Evolutionary conservation across 1,140 invertebrate genomes (phyloP).

Genomic region (Metaphire vulgaris): DNA sequence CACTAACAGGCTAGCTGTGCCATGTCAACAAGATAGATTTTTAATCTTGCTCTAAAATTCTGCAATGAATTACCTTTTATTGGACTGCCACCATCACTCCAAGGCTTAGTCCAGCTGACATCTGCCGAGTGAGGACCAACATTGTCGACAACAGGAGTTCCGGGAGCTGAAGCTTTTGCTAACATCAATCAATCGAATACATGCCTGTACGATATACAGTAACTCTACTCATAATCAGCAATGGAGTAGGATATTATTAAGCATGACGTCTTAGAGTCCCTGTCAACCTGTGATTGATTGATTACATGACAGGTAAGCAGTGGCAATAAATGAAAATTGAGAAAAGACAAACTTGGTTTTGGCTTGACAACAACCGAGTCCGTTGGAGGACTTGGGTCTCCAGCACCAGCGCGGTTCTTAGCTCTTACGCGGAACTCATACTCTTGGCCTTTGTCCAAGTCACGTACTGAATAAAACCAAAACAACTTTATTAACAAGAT

Average conservation of each 20-base stretch:
- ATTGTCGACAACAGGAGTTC: constrained; percentile 68
- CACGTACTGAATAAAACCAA: no score
- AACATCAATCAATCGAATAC: constrained; percentile 15
- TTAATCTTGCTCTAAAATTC: no score
- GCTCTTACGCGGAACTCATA: constrained; percentile 91
- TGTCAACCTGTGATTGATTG: no score
- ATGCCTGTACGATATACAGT: no score
- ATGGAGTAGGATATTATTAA: no score
- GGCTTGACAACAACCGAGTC: constrained; percentile 79
- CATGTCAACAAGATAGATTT: no score
- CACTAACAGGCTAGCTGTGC: no score
- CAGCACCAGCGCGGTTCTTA: constrained; percentile 88
- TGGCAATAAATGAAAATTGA: neutral
- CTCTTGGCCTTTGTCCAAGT: no score
- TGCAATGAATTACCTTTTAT: constrained; percentile 63
- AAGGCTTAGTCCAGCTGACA: constrained; percentile 79
- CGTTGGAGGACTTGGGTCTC: constrained; percentile 86
- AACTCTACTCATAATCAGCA: no score
- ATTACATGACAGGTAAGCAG: no score
- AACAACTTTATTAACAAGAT: no score
- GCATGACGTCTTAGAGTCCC: no score
- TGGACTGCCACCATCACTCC: constrained; percentile 87
- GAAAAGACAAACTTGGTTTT: constrained; percentile 64
- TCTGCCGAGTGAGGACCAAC: constrained; percentile 72
- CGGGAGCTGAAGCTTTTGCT: constrained; percentile 58